phyloP scores from a whole-genome alignment of 1,140 invertebrate species.

The Chironomus tepperi region DNA sequence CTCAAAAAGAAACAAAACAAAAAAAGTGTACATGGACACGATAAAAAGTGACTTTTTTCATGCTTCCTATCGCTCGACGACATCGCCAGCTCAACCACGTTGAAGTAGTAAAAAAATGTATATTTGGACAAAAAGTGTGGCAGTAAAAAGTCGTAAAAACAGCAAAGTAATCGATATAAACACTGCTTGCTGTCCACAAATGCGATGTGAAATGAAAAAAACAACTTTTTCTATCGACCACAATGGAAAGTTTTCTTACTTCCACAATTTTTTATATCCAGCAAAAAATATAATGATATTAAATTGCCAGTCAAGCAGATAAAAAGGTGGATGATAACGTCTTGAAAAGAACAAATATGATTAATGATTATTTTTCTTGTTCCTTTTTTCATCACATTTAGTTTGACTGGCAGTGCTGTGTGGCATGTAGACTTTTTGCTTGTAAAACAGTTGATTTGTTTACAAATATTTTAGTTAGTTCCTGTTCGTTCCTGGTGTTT shows the following conservation, averaged over 20 bases:
- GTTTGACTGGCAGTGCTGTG: too few relatives aligned
- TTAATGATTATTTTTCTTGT: background rate
- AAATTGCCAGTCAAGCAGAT: constrained; percentile 1
- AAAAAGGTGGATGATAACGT: constrained; percentile 1
- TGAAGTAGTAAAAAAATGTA: background rate
- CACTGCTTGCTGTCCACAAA: background rate
- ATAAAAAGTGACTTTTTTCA: background rate
- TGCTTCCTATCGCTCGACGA: background rate
- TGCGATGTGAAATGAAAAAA: background rate
- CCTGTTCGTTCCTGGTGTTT: too few relatives aligned
- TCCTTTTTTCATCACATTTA: too few relatives aligned
- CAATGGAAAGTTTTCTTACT: background rate
- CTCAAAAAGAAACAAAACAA: too few relatives aligned
- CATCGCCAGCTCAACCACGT: background rate
- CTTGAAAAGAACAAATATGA: constrained; percentile 13
- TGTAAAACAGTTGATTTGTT: too few relatives aligned
- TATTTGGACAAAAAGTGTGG: background rate
- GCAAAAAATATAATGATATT: background rate
- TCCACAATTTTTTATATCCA: background rate
- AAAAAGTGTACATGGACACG: background rate
- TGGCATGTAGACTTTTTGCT: too few relatives aligned
- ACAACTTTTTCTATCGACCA: too few relatives aligned
- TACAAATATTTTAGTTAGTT: too few relatives aligned
- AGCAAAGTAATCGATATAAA: constrained; percentile 11
- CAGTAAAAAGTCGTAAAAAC: background rate